Evolutionary conservation across 2,888 invertebrate genomes (phyloP), one percentile per base, ranked within the genome.

Genomic region (Sylvicola fuscatus): DNA sequence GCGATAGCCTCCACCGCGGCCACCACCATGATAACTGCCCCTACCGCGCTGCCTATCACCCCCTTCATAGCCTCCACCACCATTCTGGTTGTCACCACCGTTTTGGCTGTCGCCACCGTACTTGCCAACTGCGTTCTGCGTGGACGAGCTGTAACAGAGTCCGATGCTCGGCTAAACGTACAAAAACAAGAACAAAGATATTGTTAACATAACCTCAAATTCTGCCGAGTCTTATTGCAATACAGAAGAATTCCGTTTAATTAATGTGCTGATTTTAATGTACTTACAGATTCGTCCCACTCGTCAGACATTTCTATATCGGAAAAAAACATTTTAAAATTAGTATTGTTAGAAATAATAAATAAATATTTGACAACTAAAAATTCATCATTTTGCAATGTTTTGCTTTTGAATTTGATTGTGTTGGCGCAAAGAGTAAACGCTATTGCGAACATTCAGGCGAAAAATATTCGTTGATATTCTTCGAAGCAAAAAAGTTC

Each of bases 91-190:
- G 8, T 44, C 14, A 15, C 42, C 21, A 21, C 38, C 16, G n/a
- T 46, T 43, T 5, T 49, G 47, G 54, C 49, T 59, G 53, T 14
- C 58, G 44, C 2, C 60, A 58, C 2, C 59, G 57, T 31, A 47
- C 59, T 2, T 58, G 58, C 38, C 59, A 58, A 30, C 47, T 52
- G 2, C 41, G 39, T 8, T 44, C 51, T 3, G 44, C 45, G 32
- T 54, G 53, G 34, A 52, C 51, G 15, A 43, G 47, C 5, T 6
- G 21, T 21, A 21, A 21, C 5, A 21, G 5, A 6, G 21, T 21
- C 21, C 21, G 8, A 21, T 8, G 8, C 8, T 21, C 4, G 4
- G 5, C 21, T 21, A 8, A 4, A 21, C 4, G 21, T 21, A 21
- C 8, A 21, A 6, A 21, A 4, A 21, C 4, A 6, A 21, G 8